phyloP scores from a whole-genome alignment of 2,888 invertebrate species.

The Ormyrus labotus region DNA sequence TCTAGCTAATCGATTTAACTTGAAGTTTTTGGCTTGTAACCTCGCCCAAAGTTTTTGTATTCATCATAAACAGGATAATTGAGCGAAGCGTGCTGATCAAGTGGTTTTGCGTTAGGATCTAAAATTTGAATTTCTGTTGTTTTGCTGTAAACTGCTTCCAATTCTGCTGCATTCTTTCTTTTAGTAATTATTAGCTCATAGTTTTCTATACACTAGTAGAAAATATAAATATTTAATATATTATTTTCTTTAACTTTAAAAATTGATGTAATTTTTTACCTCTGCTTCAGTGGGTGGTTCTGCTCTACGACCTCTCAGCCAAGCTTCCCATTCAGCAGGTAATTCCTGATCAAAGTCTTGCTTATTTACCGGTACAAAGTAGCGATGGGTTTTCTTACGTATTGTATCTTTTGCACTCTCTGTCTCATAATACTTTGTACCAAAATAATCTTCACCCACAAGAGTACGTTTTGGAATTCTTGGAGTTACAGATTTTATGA shows the following conservation, averaged over 20 bases:
- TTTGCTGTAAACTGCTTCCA: slow-evolving; percentile 80
- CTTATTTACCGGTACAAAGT: slow-evolving; percentile 84
- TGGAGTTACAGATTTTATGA: slow-evolving; percentile 81
- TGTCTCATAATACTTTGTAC: slow-evolving; percentile 87
- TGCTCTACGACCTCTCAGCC: slow-evolving; percentile 82
- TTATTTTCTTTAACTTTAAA: neutral
- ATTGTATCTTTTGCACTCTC: slow-evolving; percentile 70
- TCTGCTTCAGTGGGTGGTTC: slow-evolving; percentile 86
- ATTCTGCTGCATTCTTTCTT: slow-evolving; percentile 84
- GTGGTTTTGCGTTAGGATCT: slow-evolving; percentile 34
- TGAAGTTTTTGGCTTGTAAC: slow-evolving; percentile 53
- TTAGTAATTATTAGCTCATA: slow-evolving; percentile 84
- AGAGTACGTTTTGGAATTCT: slow-evolving; percentile 69
- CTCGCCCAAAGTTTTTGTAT: slow-evolving; percentile 76
- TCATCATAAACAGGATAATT: slow-evolving; percentile 79
- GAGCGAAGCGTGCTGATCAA: slow-evolving; percentile 58
- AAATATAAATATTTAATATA: too few species aligned
- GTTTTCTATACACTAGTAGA: slow-evolving; percentile 77
- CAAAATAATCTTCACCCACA: slow-evolving; percentile 86
- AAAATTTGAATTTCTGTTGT: slow-evolving; percentile 67
- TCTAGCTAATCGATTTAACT: too few species aligned
- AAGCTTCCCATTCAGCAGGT: slow-evolving; percentile 93
- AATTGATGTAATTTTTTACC: slow-evolving; percentile 70
- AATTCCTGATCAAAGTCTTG: slow-evolving; percentile 84
- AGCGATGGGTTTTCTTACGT: slow-evolving; percentile 80